phyloP scores from a whole-genome alignment of 2,797 vertebrate genomes.

The Oreortyx pictus region DNA sequence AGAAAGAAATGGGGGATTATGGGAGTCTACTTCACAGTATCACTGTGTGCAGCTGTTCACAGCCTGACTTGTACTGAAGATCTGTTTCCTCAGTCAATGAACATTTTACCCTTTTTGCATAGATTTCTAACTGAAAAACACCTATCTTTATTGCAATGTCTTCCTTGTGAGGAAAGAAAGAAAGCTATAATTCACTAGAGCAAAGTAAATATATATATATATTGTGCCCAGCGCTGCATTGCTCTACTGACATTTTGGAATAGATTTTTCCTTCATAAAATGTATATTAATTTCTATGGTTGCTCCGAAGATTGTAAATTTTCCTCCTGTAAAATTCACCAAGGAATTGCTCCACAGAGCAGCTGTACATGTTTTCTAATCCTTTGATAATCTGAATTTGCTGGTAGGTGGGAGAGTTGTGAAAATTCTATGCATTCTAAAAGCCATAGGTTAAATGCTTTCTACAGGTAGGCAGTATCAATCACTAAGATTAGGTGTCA shows the following conservation, averaged over 20 bases:
- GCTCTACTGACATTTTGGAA: neutral
- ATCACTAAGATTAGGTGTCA: neutral
- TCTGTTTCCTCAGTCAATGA: neutral
- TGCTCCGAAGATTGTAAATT: neutral
- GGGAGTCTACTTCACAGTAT: fast-evolving
- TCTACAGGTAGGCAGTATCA: neutral
- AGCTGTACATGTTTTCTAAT: neutral
- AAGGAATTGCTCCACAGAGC: neutral
- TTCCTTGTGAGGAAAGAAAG: neutral
- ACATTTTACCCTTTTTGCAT: neutral
- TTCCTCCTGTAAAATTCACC: neutral
- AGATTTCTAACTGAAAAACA: neutral
- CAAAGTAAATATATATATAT: neutral
- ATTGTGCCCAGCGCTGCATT: neutral
- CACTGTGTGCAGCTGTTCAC: fast-evolving
- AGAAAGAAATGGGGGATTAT: neutral
- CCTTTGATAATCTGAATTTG: neutral
- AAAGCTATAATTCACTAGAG: neutral
- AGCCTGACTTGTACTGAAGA: neutral
- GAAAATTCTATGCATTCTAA: neutral
- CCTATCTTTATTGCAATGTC: neutral
- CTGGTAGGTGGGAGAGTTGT: neutral
- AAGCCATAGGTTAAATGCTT: neutral
- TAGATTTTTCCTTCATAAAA: neutral
- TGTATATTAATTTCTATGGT: neutral